phyloP scores from a whole-genome alignment of 2,797 vertebrate genomes.

The Brachyalestes nurse region DNA sequence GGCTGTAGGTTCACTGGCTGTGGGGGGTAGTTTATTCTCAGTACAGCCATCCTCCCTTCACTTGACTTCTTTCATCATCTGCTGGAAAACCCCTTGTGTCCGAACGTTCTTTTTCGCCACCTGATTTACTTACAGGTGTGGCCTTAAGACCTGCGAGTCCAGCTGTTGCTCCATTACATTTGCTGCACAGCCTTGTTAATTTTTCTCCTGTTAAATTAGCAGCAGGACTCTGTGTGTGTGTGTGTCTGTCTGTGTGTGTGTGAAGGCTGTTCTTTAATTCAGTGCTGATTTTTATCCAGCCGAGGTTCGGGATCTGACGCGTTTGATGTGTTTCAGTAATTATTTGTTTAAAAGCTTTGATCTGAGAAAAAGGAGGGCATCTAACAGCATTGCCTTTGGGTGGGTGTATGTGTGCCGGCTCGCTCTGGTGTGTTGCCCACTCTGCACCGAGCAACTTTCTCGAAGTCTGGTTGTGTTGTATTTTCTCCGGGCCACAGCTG shows the following conservation, averaged over 20 bases:
- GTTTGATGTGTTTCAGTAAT: slow-evolving; percentile 64
- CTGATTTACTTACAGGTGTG: not conserved
- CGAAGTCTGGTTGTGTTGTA: slow-evolving; percentile 2
- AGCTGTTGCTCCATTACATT: slow-evolving; percentile 65
- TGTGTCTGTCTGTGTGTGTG: slow-evolving; percentile 10
- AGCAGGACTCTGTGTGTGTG: not conserved
- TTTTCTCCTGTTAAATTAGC: slow-evolving; percentile 13
- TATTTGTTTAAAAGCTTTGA: slow-evolving; percentile 74
- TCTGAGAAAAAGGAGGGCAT: slow-evolving; percentile 57
- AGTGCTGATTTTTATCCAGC: slow-evolving; percentile 49
- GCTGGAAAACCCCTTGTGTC: slow-evolving; percentile 8
- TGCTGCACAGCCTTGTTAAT: slow-evolving; percentile 58
- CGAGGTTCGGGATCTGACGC: slow-evolving; percentile 56
- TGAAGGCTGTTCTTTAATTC: slow-evolving; percentile 34
- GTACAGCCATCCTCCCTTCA: not conserved
- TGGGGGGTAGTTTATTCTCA: not conserved
- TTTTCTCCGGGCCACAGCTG: slow-evolving; percentile 13
- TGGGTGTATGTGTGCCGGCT: slow-evolving; percentile 30
- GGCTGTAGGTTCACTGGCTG: not conserved
- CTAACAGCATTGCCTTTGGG: slow-evolving; percentile 51
- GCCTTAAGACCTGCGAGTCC: slow-evolving; percentile 51
- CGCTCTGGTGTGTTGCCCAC: not conserved
- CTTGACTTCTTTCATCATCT: not conserved
- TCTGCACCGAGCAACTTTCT: slow-evolving; percentile 17
- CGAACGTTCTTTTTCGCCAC: not conserved